phyloP scores from a whole-genome alignment of 1,140 invertebrate genomes.

The Antheraea pernyi region DNA sequence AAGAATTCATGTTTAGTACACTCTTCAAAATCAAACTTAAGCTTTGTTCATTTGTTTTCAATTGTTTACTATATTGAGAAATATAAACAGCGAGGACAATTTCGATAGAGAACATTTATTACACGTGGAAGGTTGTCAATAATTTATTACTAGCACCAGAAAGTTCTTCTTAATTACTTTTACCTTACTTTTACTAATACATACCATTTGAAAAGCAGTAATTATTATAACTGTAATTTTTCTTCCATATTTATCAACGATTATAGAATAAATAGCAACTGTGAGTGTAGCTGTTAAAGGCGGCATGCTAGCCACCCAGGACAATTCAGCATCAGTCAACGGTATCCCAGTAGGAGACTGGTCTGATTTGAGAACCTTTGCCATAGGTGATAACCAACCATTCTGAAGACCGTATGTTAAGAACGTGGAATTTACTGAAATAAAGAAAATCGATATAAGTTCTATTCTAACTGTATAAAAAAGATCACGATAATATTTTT shows the following conservation, averaged over 20 bases:
- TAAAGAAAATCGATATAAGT: background rate
- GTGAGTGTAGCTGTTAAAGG: conserved; percentile 32
- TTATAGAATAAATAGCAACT: background rate
- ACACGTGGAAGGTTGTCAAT: too few species aligned
- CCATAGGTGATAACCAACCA: conserved; percentile 79
- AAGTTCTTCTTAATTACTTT: too few species aligned
- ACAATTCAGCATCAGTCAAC: conserved; percentile 65
- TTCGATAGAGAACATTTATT: too few species aligned
- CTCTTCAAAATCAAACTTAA: too few species aligned
- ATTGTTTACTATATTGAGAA: too few species aligned
- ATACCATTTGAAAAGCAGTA: conserved; percentile 15
- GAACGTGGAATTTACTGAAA: conserved; percentile 72
- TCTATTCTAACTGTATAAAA: too few species aligned
- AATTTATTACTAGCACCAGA: too few species aligned
- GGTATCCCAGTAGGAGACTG: conserved; percentile 63
- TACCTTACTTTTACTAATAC: conserved; percentile 11
- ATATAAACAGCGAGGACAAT: too few species aligned
- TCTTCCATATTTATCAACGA: conserved; percentile 20
- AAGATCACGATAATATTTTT: too few species aligned
- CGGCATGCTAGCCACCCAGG: conserved; percentile 66
- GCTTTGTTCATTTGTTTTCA: too few species aligned
- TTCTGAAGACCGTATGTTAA: conserved; percentile 74
- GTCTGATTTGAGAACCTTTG: conserved; percentile 61
- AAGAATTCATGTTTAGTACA: too few species aligned
- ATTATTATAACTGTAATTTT: conserved; percentile 17